Evolutionary conservation across 2,888 invertebrate species (phyloP), one percentile per base, ranked within the genome.

Genomic region (Autographa gamma): DNA sequence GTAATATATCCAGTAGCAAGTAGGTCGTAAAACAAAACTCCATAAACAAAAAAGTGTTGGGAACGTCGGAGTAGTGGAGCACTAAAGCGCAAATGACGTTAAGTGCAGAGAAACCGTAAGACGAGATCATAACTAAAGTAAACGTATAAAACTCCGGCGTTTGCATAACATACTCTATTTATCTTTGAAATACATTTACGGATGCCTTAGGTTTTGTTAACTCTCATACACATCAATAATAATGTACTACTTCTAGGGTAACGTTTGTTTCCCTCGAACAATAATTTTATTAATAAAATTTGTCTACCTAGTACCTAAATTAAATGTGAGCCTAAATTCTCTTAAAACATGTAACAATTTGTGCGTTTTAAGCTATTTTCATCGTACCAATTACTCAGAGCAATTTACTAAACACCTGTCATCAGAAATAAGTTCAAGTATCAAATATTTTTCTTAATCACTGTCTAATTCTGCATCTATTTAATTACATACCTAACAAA

Each of bases 81-180:
- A 76, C 73, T 77, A 80, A 77, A 80, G 72, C 80, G 67, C 77
- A 77, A 80, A 77, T 77, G 77, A 77, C 67, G 80, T 77, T 76
- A 77, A 71, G 67, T 65, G 73, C 59, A 61, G 67, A 71, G 80
- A 67, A 67, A 62, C 73, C 38, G 62, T 70, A 43, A 32, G 13
- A 25, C 48, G 41, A 54, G 38, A 31, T 52, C 56, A 56, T 41
- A 48, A 52, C 60, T 64, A 61, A 56, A 56, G 54, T 25, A 19
- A 56, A 56, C 25, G 25, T 56, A 56, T 56, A 25, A 56, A 56
- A 56, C 19, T 56, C 25, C 54, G 13, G 25, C 4, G 19, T 56
- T 25, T 19, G 54, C 25, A 25, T 25, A 56, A 56, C 25, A 56
- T 56, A 9, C 19, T 11, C 54, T 25, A 25, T 56, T 56, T 25